Base-by-base conservation (phyloP, 2,888 invertebrate genomes). In the Erebia ligea region DNA sequence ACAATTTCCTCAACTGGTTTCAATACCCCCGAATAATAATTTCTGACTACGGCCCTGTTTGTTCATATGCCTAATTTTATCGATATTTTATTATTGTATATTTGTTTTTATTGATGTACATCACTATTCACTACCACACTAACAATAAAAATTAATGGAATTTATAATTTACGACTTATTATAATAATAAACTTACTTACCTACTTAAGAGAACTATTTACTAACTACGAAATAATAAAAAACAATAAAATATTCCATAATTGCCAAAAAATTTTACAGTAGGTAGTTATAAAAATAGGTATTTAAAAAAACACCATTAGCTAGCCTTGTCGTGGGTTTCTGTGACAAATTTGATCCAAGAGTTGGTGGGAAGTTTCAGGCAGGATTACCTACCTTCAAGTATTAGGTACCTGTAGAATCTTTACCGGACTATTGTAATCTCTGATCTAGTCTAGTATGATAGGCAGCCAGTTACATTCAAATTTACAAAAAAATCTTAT, bases 241-340 rank as follows among this genome's bases (percentile, higher is more conserved):
- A 89, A 85, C 83, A 79, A 78, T 77, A 80, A 76, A 78, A 70
- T 85, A 88, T 86, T 85, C 86, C 88, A 89, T 62, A 62, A 48
- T 86, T 88, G 88, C 89, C 91, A 90, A 89, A 88, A 62, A 15
- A 87, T 90, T 89, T 83, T 90, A 89, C 83, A 81, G 86, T 92
- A 92, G 88, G 87, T 92, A 92, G 87, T 77, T 81, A 80, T 84
- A 76, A 82, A 84, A 84, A 86, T 88, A 89, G 87, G 79, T 78
- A 83, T 71, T 86, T 90, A 84, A 84, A 85, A 86, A 85, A 82
- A 81, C 89, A 88, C 86, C 87, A 78, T 89, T 92, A 92, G 92
- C 82, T 91, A 91, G 90, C 83, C 79, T 85, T 85, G 82, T 88
- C 82, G 86, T 83, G 86, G 80, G 81, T 84, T 85, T 89, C 83